phyloP scores from a whole-genome alignment of 2,797 vertebrate species.

The Pelobates cultripes region DNA sequence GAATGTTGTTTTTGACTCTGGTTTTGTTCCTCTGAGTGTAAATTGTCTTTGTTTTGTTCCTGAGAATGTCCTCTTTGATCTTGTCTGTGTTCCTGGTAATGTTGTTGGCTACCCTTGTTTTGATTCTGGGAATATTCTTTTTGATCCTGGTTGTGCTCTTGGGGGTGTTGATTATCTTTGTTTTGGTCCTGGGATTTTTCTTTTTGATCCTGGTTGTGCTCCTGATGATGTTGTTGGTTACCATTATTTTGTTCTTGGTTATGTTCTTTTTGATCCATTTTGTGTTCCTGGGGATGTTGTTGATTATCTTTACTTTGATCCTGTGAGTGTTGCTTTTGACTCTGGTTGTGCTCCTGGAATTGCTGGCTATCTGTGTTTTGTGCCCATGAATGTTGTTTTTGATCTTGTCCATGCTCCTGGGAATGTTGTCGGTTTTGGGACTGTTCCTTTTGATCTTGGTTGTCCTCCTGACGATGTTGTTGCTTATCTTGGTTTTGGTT shows the following conservation, averaged over 20 bases:
- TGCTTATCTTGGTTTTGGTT: too few relatives aligned
- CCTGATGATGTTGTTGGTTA: not conserved
- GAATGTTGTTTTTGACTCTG: too few relatives aligned
- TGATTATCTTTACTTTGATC: not conserved
- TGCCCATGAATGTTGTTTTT: too few relatives aligned
- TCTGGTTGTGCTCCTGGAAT: not conserved
- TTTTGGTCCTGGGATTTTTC: not conserved
- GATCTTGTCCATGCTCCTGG: too few relatives aligned
- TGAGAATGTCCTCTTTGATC: not conserved
- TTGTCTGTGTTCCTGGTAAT: not conserved
- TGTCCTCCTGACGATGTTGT: too few relatives aligned
- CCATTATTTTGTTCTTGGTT: too few relatives aligned
- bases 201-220: not conserved
- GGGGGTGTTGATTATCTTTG: not conserved
- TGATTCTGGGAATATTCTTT: not conserved
- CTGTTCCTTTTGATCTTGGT: too few relatives aligned
- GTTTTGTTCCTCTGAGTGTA: too few relatives aligned
- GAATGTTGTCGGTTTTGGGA: too few relatives aligned
- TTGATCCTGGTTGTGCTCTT: not conserved
- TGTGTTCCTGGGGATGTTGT: not conserved
- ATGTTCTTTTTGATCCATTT: not conserved
- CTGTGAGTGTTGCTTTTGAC: not conserved
- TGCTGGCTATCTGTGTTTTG: too few relatives aligned
- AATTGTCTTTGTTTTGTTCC: not conserved
- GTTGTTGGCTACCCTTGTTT: not conserved